Conservation (phyloP, 2,797 vertebrate species). For the Clarias fuscus region DNA sequence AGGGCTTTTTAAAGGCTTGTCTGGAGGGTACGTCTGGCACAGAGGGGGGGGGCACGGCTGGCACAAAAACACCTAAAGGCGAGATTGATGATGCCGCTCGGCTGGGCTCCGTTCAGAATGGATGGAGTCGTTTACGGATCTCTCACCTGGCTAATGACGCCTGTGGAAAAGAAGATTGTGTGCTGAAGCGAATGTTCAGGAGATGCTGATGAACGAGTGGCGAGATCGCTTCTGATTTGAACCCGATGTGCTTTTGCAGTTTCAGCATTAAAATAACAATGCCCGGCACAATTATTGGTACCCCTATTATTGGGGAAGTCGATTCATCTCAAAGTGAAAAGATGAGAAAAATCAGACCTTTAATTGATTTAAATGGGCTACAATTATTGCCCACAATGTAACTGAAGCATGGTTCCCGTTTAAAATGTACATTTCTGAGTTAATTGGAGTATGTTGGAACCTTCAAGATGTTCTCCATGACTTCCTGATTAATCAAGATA, state of each 20-base stretch:
- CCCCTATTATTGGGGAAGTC: no score
- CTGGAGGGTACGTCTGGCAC: slow-evolving; percentile 28
- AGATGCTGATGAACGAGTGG: slow-evolving; percentile 18
- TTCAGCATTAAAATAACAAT: background rate
- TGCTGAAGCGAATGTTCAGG: slow-evolving; percentile 27
- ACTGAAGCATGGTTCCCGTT: no score
- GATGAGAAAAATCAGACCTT: no score
- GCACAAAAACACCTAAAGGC: slow-evolving; percentile 25
- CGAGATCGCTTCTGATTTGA: slow-evolving; percentile 4
- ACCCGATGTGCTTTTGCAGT: slow-evolving; percentile 15
- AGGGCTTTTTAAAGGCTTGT: slow-evolving; percentile 20
- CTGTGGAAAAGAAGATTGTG: background rate
- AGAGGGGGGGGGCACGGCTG: background rate
- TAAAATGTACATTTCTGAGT: no score
- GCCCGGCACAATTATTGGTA: no score
- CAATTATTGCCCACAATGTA: no score
- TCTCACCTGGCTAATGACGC: slow-evolving; percentile 23
- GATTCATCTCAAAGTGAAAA: no score
- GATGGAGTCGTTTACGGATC: slow-evolving; percentile 31
- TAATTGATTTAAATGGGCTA: no score
- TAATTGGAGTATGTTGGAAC: no score
- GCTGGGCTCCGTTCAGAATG: slow-evolving; percentile 33
- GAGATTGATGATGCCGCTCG: slow-evolving; percentile 49
- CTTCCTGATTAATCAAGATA: no score
- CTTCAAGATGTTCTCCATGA: no score